Conservation (phyloP, 2,797 vertebrate genomes). For the Protonibea diacanthus region DNA sequence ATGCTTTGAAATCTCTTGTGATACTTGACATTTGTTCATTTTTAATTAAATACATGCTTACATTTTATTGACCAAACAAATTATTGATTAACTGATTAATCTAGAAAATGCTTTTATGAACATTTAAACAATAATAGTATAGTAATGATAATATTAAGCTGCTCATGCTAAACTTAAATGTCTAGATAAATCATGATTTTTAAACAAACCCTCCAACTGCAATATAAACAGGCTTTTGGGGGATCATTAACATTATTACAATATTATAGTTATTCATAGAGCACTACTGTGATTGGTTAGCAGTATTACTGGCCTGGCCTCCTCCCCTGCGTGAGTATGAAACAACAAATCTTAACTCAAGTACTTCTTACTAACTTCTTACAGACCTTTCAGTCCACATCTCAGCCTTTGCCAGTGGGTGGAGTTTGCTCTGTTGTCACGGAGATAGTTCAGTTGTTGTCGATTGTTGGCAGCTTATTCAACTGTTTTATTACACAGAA, state of each 20-base stretch:
- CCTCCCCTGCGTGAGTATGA: background rate
- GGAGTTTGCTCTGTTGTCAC: background rate
- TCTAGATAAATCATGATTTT: too few relatives aligned
- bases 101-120: background rate
- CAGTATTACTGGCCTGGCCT: background rate
- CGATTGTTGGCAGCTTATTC: background rate
- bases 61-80: background rate
- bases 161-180: background rate
- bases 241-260: background rate
- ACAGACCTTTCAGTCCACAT: background rate
- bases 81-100: background rate
- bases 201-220: background rate
- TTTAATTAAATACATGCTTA: background rate
- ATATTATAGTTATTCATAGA: background rate
- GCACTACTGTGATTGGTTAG: background rate
- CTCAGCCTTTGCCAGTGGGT: background rate
- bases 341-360: background rate
- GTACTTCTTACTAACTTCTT: background rate
- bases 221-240: background rate
- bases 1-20: too few relatives aligned
- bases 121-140: too few relatives aligned
- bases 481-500: background rate
- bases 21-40: too few relatives aligned
- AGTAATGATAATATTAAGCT: background rate
- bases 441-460: background rate